phyloP scores from a whole-genome alignment of 2,888 invertebrate species.

The Drosophila kuntzei region DNA sequence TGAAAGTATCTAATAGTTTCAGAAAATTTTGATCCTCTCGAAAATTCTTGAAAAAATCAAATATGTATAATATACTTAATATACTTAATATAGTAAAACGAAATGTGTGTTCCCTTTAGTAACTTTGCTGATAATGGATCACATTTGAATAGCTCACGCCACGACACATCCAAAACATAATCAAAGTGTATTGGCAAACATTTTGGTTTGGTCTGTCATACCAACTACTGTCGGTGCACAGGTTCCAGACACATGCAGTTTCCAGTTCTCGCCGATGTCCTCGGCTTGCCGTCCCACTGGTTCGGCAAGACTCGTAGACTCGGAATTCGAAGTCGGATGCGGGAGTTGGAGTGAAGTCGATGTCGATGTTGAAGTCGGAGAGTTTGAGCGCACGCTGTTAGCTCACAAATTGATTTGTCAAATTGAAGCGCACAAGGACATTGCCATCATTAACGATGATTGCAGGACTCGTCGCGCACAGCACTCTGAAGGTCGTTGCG shows the following conservation, averaged over 20 bases:
- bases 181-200: conserved; percentile 78
- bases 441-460: conserved; percentile 81
- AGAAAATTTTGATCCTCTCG: no score
- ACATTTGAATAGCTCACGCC: conserved; percentile 34
- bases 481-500: conserved; percentile 73
- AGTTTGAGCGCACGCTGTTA: conserved; percentile 69
- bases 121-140: not conserved
- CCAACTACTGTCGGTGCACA: conserved; percentile 61
- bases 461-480: conserved; percentile 53
- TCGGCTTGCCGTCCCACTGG: conserved; percentile 60
- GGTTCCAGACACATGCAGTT: conserved; percentile 26
- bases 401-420: conserved; percentile 78
- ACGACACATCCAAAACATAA: conserved; percentile 47
- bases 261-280: conserved; percentile 27
- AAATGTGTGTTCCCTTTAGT: not conserved
- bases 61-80: no score
- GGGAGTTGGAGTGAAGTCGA: not conserved
- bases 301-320: conserved; percentile 23
- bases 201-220: conserved; percentile 72
- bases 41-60: no score
- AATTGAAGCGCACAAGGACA: conserved; percentile 76
- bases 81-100: not conserved
- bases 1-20: no score
- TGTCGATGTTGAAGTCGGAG: conserved; percentile 9
- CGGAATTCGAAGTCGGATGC: conserved; percentile 15